Evolutionary conservation across 2,113 vertebrate genomes (phyloP).

Genomic region (Rhizomys pruinosus): DNA sequence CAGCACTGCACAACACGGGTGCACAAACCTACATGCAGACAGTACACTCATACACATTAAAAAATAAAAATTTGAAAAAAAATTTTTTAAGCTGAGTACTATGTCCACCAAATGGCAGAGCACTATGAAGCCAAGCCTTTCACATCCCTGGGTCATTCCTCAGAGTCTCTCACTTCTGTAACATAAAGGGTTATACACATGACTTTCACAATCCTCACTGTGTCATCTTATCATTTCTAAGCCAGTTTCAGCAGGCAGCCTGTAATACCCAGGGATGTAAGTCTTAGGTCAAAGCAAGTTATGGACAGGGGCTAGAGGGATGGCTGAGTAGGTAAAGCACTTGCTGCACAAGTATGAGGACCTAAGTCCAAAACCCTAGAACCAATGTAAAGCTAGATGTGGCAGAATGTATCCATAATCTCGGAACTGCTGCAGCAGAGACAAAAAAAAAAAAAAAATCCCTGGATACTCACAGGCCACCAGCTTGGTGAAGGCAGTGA

Average conservation of each 20-base stretch:
- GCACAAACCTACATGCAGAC: too few relatives aligned
- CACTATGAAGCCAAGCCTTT: neutral
- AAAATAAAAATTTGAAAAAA: too few relatives aligned
- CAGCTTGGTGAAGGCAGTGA: neutral
- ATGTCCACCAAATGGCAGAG: neutral
- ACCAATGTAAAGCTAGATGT: neutral
- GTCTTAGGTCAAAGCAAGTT: neutral
- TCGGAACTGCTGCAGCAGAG: neutral
- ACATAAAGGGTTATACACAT: neutral
- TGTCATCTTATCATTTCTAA: conserved; percentile 1
- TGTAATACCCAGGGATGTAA: neutral
- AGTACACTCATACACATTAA: too few relatives aligned
- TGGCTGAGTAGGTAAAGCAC: neutral
- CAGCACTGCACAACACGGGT: too few relatives aligned
- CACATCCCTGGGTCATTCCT: accelerated
- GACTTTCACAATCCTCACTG: neutral
- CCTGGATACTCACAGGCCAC: neutral
- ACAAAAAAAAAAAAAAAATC: neutral
- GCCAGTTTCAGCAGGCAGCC: neutral
- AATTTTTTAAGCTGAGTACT: too few relatives aligned
- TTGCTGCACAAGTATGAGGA: neutral
- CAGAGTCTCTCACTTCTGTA: neutral
- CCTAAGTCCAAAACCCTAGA: neutral
- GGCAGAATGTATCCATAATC: neutral
- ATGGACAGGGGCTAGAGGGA: neutral